Conservation (phyloP, 2,888 invertebrate species). For the Lycocerus yunnanus region DNA sequence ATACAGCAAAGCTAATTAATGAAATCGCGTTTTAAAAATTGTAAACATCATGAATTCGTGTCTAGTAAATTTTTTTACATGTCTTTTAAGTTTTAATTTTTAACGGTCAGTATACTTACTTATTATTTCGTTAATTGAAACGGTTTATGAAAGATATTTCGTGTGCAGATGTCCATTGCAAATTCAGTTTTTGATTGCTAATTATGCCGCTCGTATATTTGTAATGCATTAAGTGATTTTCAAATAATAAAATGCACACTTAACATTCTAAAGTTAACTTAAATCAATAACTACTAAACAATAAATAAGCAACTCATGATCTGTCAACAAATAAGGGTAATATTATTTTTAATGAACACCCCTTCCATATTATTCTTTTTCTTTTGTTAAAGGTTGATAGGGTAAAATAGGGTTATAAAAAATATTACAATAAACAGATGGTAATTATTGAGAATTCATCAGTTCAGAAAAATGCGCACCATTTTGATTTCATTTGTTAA, state of each 20-base stretch:
- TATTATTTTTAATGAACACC: slow-evolving; percentile 21
- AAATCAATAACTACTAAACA: not conserved
- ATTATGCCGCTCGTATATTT: not conserved
- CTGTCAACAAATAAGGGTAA: slow-evolving; percentile 24
- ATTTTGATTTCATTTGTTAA: not conserved
- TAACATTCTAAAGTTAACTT: not conserved
- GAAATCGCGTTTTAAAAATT: not conserved
- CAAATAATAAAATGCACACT: not conserved
- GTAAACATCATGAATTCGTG: not conserved
- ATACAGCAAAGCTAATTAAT: not conserved
- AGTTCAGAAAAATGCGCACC: not conserved
- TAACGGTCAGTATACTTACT: not conserved
- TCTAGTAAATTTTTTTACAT: not conserved
- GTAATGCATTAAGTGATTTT: not conserved
- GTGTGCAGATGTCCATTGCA: not conserved
- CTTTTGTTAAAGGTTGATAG: not conserved
- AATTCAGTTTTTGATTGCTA: not conserved
- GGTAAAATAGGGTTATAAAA: not conserved
- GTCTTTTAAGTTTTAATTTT: not conserved
- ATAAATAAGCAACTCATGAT: slow-evolving; percentile 17
- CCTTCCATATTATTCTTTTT: slow-evolving; percentile 15
- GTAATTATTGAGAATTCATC: not conserved
- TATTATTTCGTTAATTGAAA: not conserved
- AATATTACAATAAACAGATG: not conserved
- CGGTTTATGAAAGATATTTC: not conserved